Base-by-base conservation (phyloP, 2,113 vertebrate genomes). In the Mungos mungo region DNA sequence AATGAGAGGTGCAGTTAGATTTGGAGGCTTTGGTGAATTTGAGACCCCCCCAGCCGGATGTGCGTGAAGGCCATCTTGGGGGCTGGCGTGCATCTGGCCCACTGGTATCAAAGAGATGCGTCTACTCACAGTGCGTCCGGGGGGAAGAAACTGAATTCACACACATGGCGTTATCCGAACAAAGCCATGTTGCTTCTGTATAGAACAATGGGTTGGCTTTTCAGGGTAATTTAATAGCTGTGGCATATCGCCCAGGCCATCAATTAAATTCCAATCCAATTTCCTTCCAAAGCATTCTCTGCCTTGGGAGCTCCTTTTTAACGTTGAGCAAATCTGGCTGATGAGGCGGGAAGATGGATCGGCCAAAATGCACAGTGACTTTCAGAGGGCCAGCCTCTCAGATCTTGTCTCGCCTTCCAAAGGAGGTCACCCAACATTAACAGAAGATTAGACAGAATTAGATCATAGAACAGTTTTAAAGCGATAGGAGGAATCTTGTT, bases 201-300 rank as follows among this genome's bases (percentile, higher is more conserved):
- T 1, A 83, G 86, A 97, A 92, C 95, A 92, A 81, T 80, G 63
- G 47, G 23, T 92, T 81, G 76, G 87, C 76, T 95, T 93, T 85
- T 63, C 88, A 81, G 81, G 52, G 79, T 90, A 88, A 52, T 95
- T 81, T 50, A 77, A 90, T 74, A 82, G 86, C 71, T 11, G 21
- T 88, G 96, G 97, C 93, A 12, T 31, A 72, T 93, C 11, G 76
- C 93, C 94, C 71, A 12, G 95, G 66, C 88, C 88, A 91, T 95
- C 93, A 95, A 74, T 97, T 96, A 96, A 96, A 97, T 93, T 93
- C 71, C 93, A 54, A 82, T 97, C 84, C 93, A 69, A 79, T 94
- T 97, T 96, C 94, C 94, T 96, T 52, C 54, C 76, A 87, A 92
- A 92, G 80, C 72, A 41, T 76, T n/a, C 69, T 65, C 92, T 81